Evolutionary conservation across 2,797 vertebrate genomes (phyloP), one percentile per base, ranked within the genome.

Genomic region (Arnoldichthys spilopterus): DNA sequence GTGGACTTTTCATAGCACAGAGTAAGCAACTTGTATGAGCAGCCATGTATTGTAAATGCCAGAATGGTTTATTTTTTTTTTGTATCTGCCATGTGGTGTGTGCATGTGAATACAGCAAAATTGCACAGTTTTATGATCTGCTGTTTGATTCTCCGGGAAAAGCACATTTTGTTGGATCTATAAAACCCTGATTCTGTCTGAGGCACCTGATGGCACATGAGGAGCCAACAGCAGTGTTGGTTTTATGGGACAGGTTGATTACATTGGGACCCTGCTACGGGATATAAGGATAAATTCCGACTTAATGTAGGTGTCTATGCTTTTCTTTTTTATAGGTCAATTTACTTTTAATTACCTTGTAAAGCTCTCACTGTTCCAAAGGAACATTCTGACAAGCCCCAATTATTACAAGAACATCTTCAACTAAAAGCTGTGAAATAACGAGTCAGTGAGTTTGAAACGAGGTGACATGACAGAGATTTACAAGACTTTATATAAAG

Each of bases 231-330:
- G 61, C 87, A 86, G 84, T 63, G 85, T 72, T 87, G 77, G 78
- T 90, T 92, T 94, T 93, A 92, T 90, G 86, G 84, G 87, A 86
- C 79, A 84, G 82, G 86, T 89, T 90, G 91, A 92, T 93, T 92
- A 93, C 89, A 87, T 87, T 89, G 89, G 88, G 85, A 84, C 72
- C 83, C n/a, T 20, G 87, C 88, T 85, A 24, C 32, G 24, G 88
- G 91, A 87, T 86, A 53, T 26, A 71, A 53, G 77, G 83, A 86
- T 84, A 84, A 79, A 85, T 83, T 40, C 51, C 34, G 37, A 79
- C 84, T 76, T 77, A 86, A 86, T 74, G 82, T 81, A 81, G 81
- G 79, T 74, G 84, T 79, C 84, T 85, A 87, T 87, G 5, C 22
- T 87, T 84, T 86, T 81, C 70, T 53, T 89, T 77, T 92, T 92